Evolutionary conservation across 2,797 vertebrate genomes (phyloP).

Genomic region (Glyptemys insculpta): DNA sequence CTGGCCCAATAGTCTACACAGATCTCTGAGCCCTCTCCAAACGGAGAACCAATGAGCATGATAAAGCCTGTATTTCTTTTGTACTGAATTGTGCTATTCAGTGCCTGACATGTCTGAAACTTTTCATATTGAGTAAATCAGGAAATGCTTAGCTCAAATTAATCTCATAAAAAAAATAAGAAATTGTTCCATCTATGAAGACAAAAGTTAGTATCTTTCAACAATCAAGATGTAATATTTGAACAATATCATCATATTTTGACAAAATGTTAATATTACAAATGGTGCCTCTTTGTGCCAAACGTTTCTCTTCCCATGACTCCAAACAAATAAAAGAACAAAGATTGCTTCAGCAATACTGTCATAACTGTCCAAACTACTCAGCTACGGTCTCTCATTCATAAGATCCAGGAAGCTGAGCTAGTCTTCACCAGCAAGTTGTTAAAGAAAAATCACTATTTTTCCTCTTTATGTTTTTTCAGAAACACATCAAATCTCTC

Average conservation of each 20-base stretch:
- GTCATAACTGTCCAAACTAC: slow-evolving; percentile 46
- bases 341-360: slow-evolving; percentile 32
- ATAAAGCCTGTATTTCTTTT: neutral
- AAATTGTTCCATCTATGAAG: neutral
- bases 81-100: neutral
- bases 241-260: slow-evolving; percentile 26
- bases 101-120: neutral
- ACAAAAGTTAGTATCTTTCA: neutral
- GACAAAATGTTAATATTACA: slow-evolving; percentile 38
- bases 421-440: neutral
- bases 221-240: neutral
- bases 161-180: neutral
- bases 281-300: neutral
- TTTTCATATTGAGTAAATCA: neutral
- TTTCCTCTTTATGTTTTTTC: slow-evolving; percentile 41
- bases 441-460: neutral
- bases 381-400: neutral
- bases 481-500: slow-evolving; percentile 21
- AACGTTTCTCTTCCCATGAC: slow-evolving; percentile 7
- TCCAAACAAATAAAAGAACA: slow-evolving; percentile 30
- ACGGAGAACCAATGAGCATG: neutral
- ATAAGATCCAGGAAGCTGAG: slow-evolving; percentile 29
- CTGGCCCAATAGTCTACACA: accelerated
- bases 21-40: neutral
- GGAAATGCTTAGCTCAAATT: neutral